These are phyloP conservation scores for Chrosomus eos DNA, from an alignment of 2,797 vertebrate species.

Conservation along the genomic window DNA sequence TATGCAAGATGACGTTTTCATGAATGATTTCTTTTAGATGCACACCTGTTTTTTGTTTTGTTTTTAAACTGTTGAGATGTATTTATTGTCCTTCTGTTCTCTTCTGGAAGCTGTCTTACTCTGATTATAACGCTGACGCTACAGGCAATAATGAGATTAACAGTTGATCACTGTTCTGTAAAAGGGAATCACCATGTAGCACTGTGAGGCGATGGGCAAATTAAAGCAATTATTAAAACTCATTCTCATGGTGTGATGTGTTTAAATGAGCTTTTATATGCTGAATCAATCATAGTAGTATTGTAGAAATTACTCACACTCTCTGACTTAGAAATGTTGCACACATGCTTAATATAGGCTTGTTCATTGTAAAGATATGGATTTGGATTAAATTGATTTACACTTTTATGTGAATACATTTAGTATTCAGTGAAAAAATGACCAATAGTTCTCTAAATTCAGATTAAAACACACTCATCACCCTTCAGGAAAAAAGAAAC, in stretches of 20 bases:
- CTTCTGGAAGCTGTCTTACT: conserved; percentile 11
- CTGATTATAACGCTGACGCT: conserved; percentile 31
- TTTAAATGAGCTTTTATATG: not conserved
- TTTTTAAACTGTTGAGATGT: conserved; percentile 26
- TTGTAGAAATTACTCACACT: not conserved
- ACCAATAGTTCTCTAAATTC: not conserved
- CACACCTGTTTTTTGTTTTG: not conserved
- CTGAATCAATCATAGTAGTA: not conserved
- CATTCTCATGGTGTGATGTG: conserved; percentile 6
- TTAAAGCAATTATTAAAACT: conserved; percentile 48
- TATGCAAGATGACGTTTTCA: conserved; percentile 14
- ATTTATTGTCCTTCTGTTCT: conserved; percentile 37
- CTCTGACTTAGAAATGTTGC: not conserved
- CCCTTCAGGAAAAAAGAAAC: not conserved
- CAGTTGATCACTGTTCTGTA: conserved; percentile 23
- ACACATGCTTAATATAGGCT: not conserved
- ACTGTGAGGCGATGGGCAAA: conserved; percentile 36
- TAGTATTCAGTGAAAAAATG: not conserved
- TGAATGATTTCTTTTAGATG: conserved; percentile 26
- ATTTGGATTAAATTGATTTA: not conserved
- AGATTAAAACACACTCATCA: not conserved
- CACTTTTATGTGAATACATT: not conserved
- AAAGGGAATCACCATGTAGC: conserved; percentile 50
- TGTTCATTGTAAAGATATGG: not conserved
- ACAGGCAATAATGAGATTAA: conserved; percentile 43